These are phyloP conservation scores for Chelonoidis abingdonii DNA, from an alignment of 2,113 vertebrate species.

Conservation along the genomic window DNA sequence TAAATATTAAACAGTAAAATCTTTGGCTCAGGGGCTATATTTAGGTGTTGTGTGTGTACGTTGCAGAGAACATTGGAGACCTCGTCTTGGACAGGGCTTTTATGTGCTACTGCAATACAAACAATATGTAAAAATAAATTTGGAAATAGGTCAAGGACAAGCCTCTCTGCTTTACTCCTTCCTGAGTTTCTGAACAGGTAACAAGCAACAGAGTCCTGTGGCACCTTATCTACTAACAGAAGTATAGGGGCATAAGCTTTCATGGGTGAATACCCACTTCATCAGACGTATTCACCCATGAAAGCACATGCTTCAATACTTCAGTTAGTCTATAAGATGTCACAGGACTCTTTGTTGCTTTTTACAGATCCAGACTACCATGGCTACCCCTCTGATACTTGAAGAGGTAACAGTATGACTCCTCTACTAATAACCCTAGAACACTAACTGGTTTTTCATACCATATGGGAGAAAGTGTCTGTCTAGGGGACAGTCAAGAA, in stretches of 20 bases:
- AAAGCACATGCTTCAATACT: no score
- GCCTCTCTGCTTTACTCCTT: not conserved
- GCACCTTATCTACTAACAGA: no score
- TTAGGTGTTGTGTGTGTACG: fast-evolving
- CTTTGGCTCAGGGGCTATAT: not conserved
- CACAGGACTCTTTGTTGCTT: no score
- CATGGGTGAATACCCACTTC: no score
- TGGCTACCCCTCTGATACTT: no score
- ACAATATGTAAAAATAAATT: not conserved
- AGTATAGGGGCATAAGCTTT: no score
- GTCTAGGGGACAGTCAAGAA: not conserved
- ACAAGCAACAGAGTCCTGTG: not conserved
- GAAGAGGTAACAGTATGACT: not conserved
- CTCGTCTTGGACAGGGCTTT: not conserved
- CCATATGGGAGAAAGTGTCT: not conserved
- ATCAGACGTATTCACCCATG: no score
- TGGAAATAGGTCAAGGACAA: not conserved
- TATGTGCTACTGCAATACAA: not conserved
- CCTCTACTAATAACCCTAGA: not conserved
- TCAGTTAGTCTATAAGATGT: no score
- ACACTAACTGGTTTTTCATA: not conserved
- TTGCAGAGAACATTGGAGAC: fast-evolving
- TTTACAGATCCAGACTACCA: no score
- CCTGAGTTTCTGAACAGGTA: not conserved
- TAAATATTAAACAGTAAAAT: not conserved